Evolutionary conservation across 2,888 invertebrate species (phyloP).

Genomic region (Diabrotica balteata): DNA sequence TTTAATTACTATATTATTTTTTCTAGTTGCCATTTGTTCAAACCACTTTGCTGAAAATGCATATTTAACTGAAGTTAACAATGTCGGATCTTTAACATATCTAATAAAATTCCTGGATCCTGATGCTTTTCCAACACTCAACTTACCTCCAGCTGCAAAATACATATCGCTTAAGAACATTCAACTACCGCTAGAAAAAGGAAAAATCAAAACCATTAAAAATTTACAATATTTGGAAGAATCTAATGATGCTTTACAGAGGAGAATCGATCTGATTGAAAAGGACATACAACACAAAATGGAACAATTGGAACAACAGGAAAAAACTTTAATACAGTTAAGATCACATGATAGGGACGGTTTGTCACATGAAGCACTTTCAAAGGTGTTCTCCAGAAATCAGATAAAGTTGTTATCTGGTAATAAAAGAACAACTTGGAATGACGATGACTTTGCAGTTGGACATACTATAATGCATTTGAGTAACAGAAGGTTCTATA

Average conservation of each 20-base stretch:
- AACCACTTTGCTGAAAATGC: slow-evolving; percentile 17
- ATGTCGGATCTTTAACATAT: slow-evolving; percentile 3
- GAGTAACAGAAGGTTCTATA: slow-evolving; percentile 45
- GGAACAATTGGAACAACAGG: slow-evolving; percentile 24
- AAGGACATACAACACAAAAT: neutral
- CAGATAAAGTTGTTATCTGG: slow-evolving; percentile 45
- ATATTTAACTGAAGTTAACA: slow-evolving; percentile 13
- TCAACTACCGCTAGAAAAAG: no score
- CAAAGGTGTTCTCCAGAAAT: slow-evolving; percentile 42
- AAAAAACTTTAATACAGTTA: neutral
- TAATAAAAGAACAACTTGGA: slow-evolving; percentile 43
- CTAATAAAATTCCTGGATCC: slow-evolving; percentile 11
- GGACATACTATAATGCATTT: slow-evolving; percentile 46
- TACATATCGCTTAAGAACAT: no score
- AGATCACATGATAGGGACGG: neutral
- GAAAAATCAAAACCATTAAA: no score
- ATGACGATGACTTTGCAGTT: slow-evolving; percentile 46
- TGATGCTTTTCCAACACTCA: slow-evolving; percentile 14
- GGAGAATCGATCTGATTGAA: neutral
- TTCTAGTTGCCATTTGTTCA: slow-evolving; percentile 14
- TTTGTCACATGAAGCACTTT: slow-evolving; percentile 29
- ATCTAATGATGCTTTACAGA: slow-evolving; percentile 3
- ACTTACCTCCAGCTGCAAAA: neutral
- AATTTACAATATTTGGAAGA: slow-evolving; percentile 6
- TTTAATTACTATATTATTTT: no score